phyloP scores from a whole-genome alignment of 2,113 vertebrate species.

The Penelope pileata region DNA sequence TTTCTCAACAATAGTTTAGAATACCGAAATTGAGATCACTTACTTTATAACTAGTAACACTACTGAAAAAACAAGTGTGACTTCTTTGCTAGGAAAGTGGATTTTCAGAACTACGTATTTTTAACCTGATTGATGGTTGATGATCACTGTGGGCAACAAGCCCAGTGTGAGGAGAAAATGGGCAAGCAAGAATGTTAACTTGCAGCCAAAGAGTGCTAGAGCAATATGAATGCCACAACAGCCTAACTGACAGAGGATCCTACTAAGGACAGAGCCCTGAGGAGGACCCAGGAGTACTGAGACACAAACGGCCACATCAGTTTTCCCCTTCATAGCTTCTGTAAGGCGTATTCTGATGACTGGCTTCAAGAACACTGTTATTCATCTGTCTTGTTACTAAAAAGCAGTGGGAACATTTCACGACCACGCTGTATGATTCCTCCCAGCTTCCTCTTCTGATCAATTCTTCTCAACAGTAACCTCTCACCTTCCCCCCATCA shows the following conservation, averaged over 20 bases:
- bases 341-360: neutral
- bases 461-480: neutral
- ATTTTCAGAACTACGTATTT: rapidly evolving
- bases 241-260: neutral
- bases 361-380: neutral
- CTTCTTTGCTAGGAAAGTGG: neutral
- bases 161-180: neutral
- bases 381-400: neutral
- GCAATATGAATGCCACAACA: neutral
- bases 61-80: neutral
- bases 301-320: neutral
- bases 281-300: neutral
- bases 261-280: neutral
- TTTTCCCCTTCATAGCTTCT: neutral
- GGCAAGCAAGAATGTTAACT: neutral
- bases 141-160: neutral
- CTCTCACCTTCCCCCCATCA: rapidly evolving
- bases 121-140: neutral
- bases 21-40: neutral
- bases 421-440: neutral
- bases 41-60: neutral
- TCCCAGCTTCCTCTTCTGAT: neutral
- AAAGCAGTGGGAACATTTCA: neutral
- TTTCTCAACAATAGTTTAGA: neutral
- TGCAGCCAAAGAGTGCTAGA: neutral